Evolutionary conservation across 2,797 vertebrate species (phyloP), one percentile per base, ranked within the genome.

Genomic region (Anniella stebbinsi): DNA sequence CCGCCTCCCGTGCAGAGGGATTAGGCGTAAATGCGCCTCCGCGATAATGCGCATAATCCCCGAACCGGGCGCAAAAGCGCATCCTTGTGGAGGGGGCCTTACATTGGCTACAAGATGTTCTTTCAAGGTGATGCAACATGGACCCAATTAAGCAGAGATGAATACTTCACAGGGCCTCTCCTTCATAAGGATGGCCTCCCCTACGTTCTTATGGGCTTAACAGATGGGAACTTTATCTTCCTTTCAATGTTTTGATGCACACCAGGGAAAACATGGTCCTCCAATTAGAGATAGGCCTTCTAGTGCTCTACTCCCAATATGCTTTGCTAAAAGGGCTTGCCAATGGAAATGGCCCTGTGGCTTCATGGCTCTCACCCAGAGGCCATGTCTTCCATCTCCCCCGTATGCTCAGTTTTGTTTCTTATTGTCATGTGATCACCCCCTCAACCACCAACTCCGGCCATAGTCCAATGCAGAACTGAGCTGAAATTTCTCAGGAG

Each of bases 31-130:
- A n/a, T n/a, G n/a, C n/a, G n/a, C n/a, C n/a, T n/a, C n/a, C n/a
- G n/a, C n/a, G n/a, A n/a, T n/a, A n/a, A n/a, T n/a, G n/a, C n/a
- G n/a, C n/a, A n/a, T n/a, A n/a, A n/a, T n/a, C n/a, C n/a, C n/a
- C n/a, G n/a, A n/a, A n/a, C n/a, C n/a, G n/a, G n/a, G n/a, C n/a
- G n/a, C n/a, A n/a, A n/a, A n/a, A n/a, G n/a, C n/a, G n/a, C n/a
- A n/a, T n/a, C n/a, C n/a, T n/a, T n/a, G n/a, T n/a, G n/a, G n/a
- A n/a, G n/a, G n/a, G n/a, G n/a, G n/a, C n/a, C n/a, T n/a, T 85
- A 87, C 10, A 69, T 70, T 87, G 86, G 88, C 45, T 87, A 91
- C 57, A 89, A 93, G 87, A 90, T 89, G 90, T 87, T 94, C 89
- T 86, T 84, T 89, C 15, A 1, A 11, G 80, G 67, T 63, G 67